Base-by-base conservation (phyloP, 1,140 invertebrate genomes). In the Theocolax elegans region DNA sequence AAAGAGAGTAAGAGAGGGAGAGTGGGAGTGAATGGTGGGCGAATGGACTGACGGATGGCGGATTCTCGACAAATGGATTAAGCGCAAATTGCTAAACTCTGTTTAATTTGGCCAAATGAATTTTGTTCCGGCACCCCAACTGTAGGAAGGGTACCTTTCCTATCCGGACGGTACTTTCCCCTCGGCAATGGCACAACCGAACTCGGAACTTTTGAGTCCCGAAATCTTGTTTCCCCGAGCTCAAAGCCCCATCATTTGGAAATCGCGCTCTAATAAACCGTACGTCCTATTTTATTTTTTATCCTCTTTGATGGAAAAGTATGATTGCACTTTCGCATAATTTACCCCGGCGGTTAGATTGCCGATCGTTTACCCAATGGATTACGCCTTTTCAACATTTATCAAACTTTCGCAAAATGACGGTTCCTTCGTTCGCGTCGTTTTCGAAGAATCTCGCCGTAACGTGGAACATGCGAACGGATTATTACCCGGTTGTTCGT, bases 101-200 rank as follows among this genome's bases (percentile, higher is more conserved):
- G 79, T 80, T 81, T 81, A 81, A 81, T 81, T 81, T 80, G 80
- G 76, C 78, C 79, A 81, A 81, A 81, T 81, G 80, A 81, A 81
- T 81, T 81, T 80, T 79, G 78, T 80, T 77, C 78, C 77, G 46
- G 67, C 75, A 65, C 54, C 72, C 64, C 72, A 58, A 63, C 60
- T 27, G 42, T 49, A 27, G 13, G 15, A 35, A 19, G 17, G 23
- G 23, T 15, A 40, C 58, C 35, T 29, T 46, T 42, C 23, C 40
- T 53, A 25, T 54, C 15, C 3, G 13, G 25, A 21, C 40, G 15
- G 15, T n/a, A 13, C 6, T 27, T 8, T 54, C 48, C 19, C n/a
- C 4, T 17, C 2, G 12, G 7, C 48, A 21, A 21, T 21, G 17
- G 2, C 13, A 49, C 48, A 21, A 23, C 48, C 48, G 48, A 25